Conservation (phyloP, 2,113 vertebrate species). For the Odocoileus virginianus region DNA sequence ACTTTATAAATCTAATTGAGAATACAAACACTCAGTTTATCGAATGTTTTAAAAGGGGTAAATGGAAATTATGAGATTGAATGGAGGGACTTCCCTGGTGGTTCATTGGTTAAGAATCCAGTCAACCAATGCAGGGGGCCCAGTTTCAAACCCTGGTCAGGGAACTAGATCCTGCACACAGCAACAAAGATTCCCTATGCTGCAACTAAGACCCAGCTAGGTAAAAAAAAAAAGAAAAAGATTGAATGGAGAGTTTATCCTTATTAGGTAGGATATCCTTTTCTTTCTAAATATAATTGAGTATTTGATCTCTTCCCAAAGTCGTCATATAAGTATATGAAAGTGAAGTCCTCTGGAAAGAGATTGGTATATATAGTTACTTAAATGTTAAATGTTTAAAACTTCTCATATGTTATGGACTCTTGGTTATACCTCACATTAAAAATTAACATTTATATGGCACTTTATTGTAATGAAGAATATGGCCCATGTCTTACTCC, state of each 20-base stretch:
- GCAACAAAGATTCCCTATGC: neutral
- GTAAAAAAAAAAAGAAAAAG: neutral
- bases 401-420: neutral
- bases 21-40: neutral
- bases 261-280: neutral
- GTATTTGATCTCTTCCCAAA: neutral
- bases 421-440: slow-evolving; percentile 6
- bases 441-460: neutral
- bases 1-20: slow-evolving; percentile 9
- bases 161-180: neutral
- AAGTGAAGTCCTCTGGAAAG: slow-evolving; percentile 3
- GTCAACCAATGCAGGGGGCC: neutral
- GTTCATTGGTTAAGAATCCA: neutral
- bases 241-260: neutral
- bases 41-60: neutral
- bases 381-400: slow-evolving; percentile 19
- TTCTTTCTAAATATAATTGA: neutral
- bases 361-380: neutral
- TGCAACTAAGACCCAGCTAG: neutral
- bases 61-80: neutral
- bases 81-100: neutral
- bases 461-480: neutral
- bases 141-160: neutral
- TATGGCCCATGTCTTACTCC: neutral
- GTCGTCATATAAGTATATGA: neutral